Percentiles rank a stretch among this genome's conserved stretches.
phyloP scores from a whole-genome alignment of 2,888 invertebrate species.

The Anoncus sp. region DNA sequence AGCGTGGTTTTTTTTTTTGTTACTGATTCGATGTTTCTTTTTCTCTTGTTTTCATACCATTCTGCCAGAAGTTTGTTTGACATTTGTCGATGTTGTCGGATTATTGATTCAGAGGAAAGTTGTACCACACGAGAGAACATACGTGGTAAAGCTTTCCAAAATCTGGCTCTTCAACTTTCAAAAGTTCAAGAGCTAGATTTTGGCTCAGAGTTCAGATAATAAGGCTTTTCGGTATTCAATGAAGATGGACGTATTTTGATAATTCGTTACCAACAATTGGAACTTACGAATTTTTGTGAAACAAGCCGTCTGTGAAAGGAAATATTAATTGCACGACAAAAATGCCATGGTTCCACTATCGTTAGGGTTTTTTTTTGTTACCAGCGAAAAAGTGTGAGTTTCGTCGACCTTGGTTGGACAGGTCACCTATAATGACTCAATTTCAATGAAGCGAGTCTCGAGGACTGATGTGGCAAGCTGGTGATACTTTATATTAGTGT shows the following conservation, averaged over 20 bases:
- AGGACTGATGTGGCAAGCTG: conserved; percentile 33
- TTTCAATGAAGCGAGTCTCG: conserved; percentile 57
- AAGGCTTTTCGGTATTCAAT: too few species aligned
- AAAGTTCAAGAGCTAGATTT: too few species aligned
- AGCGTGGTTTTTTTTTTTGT: not conserved
- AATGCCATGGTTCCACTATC: not conserved
- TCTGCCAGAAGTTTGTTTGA: not conserved
- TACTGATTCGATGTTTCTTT: conserved; percentile 15
- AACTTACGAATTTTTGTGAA: too few species aligned
- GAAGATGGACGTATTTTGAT: too few species aligned
- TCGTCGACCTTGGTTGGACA: conserved; percentile 45
- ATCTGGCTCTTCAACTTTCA: too few species aligned
- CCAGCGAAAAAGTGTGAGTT: conserved; percentile 1
- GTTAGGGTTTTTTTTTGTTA: not conserved
- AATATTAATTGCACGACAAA: too few species aligned
- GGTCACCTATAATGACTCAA: conserved; percentile 60
- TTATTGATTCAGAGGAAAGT: not conserved
- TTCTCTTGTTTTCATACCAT: not conserved
- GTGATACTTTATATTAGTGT: conserved; percentile 55
- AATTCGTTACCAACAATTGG: too few species aligned
- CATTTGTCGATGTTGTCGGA: not conserved
- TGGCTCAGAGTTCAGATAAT: too few species aligned
- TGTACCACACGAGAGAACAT: too few species aligned
- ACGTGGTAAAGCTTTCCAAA: too few species aligned
- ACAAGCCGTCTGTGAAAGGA: too few species aligned